Evolutionary conservation across 2,113 vertebrate genomes (phyloP).

Genomic region (Osmerus eperlanus): DNA sequence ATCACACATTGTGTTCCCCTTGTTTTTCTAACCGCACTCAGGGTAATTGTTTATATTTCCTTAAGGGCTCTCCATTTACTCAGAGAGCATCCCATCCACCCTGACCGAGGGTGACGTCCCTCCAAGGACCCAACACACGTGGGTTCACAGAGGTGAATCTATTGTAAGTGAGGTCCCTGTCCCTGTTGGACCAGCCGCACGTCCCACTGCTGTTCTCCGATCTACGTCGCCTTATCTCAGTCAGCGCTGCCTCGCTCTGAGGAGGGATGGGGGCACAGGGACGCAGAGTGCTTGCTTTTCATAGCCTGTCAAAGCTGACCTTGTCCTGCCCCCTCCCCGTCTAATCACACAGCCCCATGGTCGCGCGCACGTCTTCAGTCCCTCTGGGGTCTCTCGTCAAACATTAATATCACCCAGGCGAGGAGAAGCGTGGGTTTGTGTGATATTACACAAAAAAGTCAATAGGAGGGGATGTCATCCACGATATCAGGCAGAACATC

Average conservation of each 20-base stretch:
- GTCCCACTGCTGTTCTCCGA: constrained; percentile 25
- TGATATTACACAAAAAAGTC: neutral
- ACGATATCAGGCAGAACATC: neutral
- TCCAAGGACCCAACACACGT: constrained; percentile 44
- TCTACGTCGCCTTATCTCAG: neutral
- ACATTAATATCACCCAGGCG: too few species aligned
- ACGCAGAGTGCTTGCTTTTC: constrained; percentile 14
- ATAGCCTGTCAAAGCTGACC: constrained; percentile 6
- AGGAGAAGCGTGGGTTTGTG: neutral
- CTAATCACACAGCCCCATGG: neutral
- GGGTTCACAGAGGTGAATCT: constrained; percentile 41
- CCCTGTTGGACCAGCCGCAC: constrained; percentile 32
- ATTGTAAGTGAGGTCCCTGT: constrained; percentile 56
- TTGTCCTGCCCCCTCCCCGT: neutral
- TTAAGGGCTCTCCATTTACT: constrained; percentile 32
- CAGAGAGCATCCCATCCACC: neutral
- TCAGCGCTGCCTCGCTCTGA: neutral
- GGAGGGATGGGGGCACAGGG: constrained; percentile 6
- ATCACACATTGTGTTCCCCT: constrained; percentile 5
- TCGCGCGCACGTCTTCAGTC: neutral
- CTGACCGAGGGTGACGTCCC: constrained; percentile 30
- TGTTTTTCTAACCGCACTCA: constrained; percentile 8
- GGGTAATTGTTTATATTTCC: constrained; percentile 23
- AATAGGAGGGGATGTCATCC: neutral
- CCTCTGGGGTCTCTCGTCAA: neutral